These are phyloP conservation scores for Diploptera punctata DNA, from an alignment of 2,888 invertebrate species.

Conservation along the genomic window DNA sequence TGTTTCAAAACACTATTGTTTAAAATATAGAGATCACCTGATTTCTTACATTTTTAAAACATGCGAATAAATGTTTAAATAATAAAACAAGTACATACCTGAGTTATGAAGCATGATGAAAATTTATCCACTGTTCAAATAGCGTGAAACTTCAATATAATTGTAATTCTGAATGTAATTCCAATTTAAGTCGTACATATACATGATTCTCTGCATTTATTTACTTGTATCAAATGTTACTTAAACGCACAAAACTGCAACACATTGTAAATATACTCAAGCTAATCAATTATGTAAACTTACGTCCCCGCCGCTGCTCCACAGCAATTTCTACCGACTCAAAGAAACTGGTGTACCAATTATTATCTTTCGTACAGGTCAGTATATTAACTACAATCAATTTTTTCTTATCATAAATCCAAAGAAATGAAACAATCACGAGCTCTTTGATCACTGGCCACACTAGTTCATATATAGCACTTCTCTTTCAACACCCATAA, in stretches of 20 bases:
- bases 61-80: too few species aligned
- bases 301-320: background rate
- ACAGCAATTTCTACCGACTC: too few species aligned
- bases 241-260: background rate
- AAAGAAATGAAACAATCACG: constrained; percentile 33
- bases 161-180: background rate
- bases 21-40: too few species aligned
- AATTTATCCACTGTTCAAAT: constrained; percentile 10
- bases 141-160: background rate
- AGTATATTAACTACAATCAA: too few species aligned
- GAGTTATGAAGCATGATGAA: background rate
- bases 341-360: too few species aligned
- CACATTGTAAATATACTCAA: background rate
- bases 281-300: background rate
- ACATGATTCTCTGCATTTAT: constrained; percentile 7
- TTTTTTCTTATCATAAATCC: background rate
- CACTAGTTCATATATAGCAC: too few species aligned
- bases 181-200: background rate
- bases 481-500: constrained; percentile 30
- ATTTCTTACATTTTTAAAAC: too few species aligned
- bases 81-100: background rate
- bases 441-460: constrained; percentile 33
- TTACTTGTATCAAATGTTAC: background rate
- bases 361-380: too few species aligned
- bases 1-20: too few species aligned